These are phyloP conservation scores for Fulmarus glacialis DNA, from an alignment of 2,113 vertebrate genomes.

Conservation along the genomic window DNA sequence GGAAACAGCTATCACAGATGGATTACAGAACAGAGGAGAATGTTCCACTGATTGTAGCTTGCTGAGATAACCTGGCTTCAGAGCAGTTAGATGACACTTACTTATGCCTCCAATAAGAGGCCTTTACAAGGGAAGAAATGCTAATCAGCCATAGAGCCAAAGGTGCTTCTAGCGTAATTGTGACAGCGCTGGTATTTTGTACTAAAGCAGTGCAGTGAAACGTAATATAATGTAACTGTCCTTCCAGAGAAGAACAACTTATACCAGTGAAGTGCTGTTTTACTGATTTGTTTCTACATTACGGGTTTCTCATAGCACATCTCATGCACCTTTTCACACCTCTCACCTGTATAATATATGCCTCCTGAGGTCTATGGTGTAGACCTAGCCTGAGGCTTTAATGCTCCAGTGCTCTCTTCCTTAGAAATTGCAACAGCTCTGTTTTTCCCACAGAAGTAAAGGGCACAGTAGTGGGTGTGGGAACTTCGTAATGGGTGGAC, in stretches of 20 bases:
- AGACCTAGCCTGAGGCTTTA: background rate
- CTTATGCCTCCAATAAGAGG: background rate
- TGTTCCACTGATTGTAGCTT: background rate
- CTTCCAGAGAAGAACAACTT: background rate
- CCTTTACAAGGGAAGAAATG: background rate
- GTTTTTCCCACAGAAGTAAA: background rate
- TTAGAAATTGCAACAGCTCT: background rate
- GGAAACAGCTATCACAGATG: background rate
- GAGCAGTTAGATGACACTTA: background rate
- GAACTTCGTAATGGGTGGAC: background rate
- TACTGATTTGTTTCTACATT: background rate
- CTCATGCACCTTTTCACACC: background rate
- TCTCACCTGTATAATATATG: background rate
- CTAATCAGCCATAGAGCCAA: background rate
- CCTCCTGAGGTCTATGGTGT: background rate
- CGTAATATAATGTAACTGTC: rapidly evolving
- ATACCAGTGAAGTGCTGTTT: background rate
- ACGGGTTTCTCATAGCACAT: background rate
- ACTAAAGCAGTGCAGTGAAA: background rate
- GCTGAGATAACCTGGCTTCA: background rate
- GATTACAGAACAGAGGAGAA: background rate
- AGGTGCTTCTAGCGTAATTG: background rate
- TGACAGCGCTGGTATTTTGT: background rate
- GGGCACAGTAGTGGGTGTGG: background rate
- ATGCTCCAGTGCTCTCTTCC: background rate